Evolutionary conservation across 2,797 vertebrate species (phyloP), one percentile per base, ranked within the genome.

Genomic region (Acanthopagrus latus): DNA sequence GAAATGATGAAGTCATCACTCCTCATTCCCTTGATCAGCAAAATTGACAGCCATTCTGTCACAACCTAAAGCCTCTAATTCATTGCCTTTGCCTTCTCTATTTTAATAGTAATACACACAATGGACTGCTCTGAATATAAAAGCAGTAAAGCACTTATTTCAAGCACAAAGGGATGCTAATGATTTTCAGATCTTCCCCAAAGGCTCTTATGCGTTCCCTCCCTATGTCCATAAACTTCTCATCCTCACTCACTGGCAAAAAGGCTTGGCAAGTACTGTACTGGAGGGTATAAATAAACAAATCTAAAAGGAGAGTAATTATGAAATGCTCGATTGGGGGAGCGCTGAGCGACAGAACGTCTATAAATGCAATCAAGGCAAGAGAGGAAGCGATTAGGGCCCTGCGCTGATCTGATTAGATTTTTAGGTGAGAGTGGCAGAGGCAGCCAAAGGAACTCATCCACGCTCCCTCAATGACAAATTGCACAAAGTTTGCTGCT

Each of bases 301-400:
- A 92, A 93, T 86, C 84, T 74, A 85, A 83, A 78, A 84, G 70
- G 85, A 88, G 83, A 81, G 81, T 91, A 92, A 94, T 94, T 93
- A 92, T 93, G 87, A 93, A 93, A 93, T 84, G 90, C 91, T 91
- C 87, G 85, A 88, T 78, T 78, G 78, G 78, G 89, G 86, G 74
- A 65, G 83, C 44, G 25, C 82, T 65, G 74, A 85, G 76, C 76
- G 90, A 92, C 89, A 89, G 90, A 94, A 92, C 56, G 65, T 93
- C 93, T 91, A 88, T 93, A 94, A 93, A 93, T 83, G 88, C 92
- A 93, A 95, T 94, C 92, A 93, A 85, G 91, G 82, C 52, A 33
- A 81, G 88, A 85, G 88, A 83, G 88, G 86, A 94, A 88, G 86
- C 86, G 86, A 93, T 94, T 92, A 92, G 82, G 71, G 82, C 54